A percentile compares a stretch with the other conserved stretches of the same genome.
These are phyloP conservation scores for Hirudinaria manillensis DNA, from an alignment of 2,888 invertebrate genomes.

Conservation along the genomic window DNA sequence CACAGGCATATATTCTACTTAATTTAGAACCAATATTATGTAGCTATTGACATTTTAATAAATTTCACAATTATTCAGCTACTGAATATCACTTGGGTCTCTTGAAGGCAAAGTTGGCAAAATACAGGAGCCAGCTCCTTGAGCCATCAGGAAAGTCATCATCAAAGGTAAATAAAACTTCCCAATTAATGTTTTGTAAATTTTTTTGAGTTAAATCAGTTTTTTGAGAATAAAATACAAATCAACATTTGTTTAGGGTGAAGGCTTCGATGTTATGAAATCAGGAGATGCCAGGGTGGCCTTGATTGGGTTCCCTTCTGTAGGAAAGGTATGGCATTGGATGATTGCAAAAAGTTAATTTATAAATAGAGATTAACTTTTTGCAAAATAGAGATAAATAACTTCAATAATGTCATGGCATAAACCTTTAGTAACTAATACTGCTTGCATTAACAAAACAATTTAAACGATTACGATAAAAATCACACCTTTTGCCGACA, in stretches of 20 bases:
- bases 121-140: slow-evolving; percentile 68
- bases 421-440: neutral
- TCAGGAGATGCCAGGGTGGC: slow-evolving; percentile 97
- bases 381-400: neutral
- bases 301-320: slow-evolving; percentile 95
- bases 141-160: slow-evolving; percentile 84
- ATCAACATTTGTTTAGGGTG: slow-evolving; percentile 53
- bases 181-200: too few relatives aligned
- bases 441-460: too few relatives aligned
- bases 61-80: slow-evolving; percentile 61
- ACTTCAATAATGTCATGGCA: too few relatives aligned
- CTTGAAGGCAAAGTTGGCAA: slow-evolving; percentile 70
- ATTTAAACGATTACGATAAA: too few relatives aligned
- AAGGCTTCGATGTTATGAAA: slow-evolving; percentile 96
- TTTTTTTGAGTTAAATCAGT: neutral
- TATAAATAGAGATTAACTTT: neutral
- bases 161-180: slow-evolving; percentile 69
- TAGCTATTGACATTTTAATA: neutral
- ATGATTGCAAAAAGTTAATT: neutral
- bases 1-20: too few relatives aligned
- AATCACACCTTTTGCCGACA: slow-evolving; percentile 56
- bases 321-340: slow-evolving; percentile 72
- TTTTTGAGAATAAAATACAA: neutral
- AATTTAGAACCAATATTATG: too few relatives aligned
- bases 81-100: slow-evolving; percentile 98